Conservation (phyloP, 2,888 invertebrate genomes). For the Andrena minutula region DNA sequence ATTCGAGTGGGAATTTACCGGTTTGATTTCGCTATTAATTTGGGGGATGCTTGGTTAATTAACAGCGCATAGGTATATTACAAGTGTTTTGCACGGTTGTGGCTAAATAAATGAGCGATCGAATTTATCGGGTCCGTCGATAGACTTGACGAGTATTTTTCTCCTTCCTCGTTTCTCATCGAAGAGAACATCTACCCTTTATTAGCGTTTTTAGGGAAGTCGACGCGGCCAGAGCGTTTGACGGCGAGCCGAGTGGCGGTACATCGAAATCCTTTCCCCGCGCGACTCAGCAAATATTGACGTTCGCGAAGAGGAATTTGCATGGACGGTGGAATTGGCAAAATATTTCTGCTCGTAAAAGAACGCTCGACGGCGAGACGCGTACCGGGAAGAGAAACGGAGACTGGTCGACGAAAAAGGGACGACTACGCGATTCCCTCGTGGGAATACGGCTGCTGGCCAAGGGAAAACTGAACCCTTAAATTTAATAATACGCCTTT, state of each 20-base stretch:
- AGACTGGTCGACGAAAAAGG: constrained; percentile 43
- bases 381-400: constrained; percentile 34
- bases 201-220: constrained; percentile 45
- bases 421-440: constrained; percentile 43
- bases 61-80: background rate
- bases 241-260: constrained; percentile 58
- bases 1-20: background rate
- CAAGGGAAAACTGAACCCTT: constrained; percentile 56
- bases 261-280: constrained; percentile 72
- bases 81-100: background rate
- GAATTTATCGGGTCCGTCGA: background rate
- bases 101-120: background rate
- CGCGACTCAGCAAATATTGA: constrained; percentile 73
- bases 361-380: constrained; percentile 45
- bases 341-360: constrained; percentile 73
- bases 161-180: background rate
- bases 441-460: constrained; percentile 50
- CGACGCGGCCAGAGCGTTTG: constrained; percentile 36
- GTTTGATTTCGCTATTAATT: background rate
- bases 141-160: constrained; percentile 1
- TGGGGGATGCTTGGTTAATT: background rate
- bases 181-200: constrained; percentile 10
- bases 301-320: constrained; percentile 71
- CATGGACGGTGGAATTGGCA: constrained; percentile 72
- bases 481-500: constrained; percentile 65